A percentile compares a stretch with the other conserved stretches of the same genome.
Conservation (phyloP, 1,140 invertebrate species). For the Leptonema lineaticorne region DNA sequence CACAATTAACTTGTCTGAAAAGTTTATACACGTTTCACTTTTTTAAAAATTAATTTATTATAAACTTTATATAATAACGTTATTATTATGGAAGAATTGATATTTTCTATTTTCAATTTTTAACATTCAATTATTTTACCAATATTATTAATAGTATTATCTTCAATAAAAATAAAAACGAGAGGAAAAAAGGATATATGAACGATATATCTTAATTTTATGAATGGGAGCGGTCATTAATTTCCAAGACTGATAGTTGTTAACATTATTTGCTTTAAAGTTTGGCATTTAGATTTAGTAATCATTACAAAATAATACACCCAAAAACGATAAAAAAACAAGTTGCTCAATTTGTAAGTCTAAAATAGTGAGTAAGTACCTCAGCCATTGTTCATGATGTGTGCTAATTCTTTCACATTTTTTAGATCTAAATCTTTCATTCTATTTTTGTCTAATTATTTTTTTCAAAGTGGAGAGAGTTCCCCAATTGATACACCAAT, state of each 20-base stretch:
- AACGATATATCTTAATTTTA: constrained; percentile 31
- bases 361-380: constrained; percentile 35
- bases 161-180: neutral
- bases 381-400: constrained; percentile 24
- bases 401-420: neutral
- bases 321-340: constrained; percentile 39
- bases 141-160: neutral
- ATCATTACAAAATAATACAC: constrained; percentile 35
- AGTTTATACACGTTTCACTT: too few relatives aligned
- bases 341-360: constrained; percentile 38
- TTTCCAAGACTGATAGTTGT: constrained; percentile 61
- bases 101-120: too few relatives aligned
- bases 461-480: too few relatives aligned
- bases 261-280: constrained; percentile 55
- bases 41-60: too few relatives aligned
- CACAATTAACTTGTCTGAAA: too few relatives aligned
- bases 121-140: constrained; percentile 12
- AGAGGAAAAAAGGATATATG: too few relatives aligned
- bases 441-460: too few relatives aligned
- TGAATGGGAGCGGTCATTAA: constrained; percentile 50
- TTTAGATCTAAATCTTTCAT: too few relatives aligned
- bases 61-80: too few relatives aligned
- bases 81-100: too few relatives aligned
- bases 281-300: constrained; percentile 40
- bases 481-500: too few relatives aligned